Evolutionary conservation across 2,113 vertebrate species (phyloP).

Genomic region (Patagioenas fasciata): DNA sequence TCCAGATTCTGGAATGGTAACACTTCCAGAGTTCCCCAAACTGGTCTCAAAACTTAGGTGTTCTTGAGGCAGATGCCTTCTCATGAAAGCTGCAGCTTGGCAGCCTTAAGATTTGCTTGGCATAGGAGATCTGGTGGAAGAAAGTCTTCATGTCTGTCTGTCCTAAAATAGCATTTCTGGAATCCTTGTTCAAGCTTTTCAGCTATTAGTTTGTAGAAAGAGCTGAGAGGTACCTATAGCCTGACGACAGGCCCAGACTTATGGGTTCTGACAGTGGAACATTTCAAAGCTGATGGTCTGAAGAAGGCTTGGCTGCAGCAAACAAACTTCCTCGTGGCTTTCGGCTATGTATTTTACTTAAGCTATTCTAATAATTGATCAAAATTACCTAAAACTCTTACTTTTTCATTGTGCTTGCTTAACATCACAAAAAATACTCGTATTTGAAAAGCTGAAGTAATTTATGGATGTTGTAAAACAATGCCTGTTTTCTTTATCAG

Average conservation of each 20-base stretch:
- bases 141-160: neutral
- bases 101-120: neutral
- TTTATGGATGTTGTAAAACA: neutral
- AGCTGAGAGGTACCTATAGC: neutral
- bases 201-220: neutral
- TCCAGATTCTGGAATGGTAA: neutral
- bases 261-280: fast-evolving
- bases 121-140: neutral
- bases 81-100: neutral
- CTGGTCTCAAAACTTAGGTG: neutral
- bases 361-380: neutral
- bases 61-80: neutral
- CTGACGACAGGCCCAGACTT: neutral
- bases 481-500: neutral
- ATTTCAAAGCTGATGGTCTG: neutral
- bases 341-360: neutral
- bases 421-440: neutral
- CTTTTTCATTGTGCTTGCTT: neutral
- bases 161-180: neutral
- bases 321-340: neutral
- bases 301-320: neutral
- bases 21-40: neutral
- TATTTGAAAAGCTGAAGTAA: neutral
- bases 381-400: neutral
- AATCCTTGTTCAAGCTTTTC: neutral